A percentile compares a stretch with the other conserved stretches of the same genome.
phyloP scores from a whole-genome alignment of 2,888 invertebrate species.

The Plagodis pulveraria region DNA sequence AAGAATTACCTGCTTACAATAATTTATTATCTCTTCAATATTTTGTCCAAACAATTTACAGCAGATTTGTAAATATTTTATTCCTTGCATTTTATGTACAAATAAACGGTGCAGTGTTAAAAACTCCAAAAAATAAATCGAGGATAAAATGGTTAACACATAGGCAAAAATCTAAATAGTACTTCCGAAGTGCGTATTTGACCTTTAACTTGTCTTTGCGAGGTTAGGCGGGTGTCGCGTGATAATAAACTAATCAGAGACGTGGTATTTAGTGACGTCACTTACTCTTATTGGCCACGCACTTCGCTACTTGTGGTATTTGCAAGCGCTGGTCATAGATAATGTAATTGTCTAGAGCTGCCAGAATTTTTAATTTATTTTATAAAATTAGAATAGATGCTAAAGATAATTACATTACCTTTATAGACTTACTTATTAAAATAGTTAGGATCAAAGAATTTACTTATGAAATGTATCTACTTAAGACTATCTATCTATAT shows the following conservation, averaged over 20 bases:
- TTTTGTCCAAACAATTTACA: too few species aligned
- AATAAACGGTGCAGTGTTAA: background rate
- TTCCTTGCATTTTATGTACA: background rate
- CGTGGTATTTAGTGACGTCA: conserved; percentile 13
- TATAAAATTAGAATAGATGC: conserved; percentile 6
- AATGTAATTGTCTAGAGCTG: conserved; percentile 28
- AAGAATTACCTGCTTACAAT: too few species aligned
- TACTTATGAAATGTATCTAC: conserved; percentile 18
- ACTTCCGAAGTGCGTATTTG: conserved; percentile 42
- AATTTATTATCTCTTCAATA: too few species aligned
- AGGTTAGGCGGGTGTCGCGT: conserved; percentile 34
- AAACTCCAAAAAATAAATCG: background rate
- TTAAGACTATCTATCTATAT: conserved; percentile 24
- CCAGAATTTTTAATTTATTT: background rate
- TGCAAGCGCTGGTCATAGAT: conserved; percentile 26
- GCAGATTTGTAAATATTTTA: background rate
- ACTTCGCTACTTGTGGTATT: conserved; percentile 15
- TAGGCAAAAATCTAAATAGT: conserved; percentile 18
- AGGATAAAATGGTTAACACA: conserved; percentile 15
- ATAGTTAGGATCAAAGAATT: conserved; percentile 36
- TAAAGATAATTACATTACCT: conserved; percentile 26
- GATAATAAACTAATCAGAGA: conserved; percentile 42
- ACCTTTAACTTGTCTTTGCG: conserved; percentile 44
- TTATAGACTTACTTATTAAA: conserved; percentile 6
- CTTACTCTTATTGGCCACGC: conserved; percentile 35